These are phyloP conservation scores for Ephestia elutella DNA, from an alignment of 1,140 invertebrate species.

Conservation along the genomic window DNA sequence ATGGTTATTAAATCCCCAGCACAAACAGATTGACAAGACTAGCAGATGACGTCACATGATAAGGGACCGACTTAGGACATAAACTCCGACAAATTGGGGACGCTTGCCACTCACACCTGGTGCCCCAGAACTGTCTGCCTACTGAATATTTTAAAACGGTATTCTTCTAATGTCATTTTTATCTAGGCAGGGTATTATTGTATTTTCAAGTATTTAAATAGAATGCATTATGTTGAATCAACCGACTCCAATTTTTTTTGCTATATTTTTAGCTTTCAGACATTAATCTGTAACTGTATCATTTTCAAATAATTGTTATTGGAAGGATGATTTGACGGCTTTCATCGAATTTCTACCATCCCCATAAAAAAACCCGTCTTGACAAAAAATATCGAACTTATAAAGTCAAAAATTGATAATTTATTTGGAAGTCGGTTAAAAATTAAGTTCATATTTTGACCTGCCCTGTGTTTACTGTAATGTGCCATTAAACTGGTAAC, in stretches of 20 bases:
- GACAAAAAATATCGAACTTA: too few species aligned
- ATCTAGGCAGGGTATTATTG: too few species aligned
- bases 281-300: too few species aligned
- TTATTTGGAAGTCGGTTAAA: background rate
- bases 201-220: too few species aligned
- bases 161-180: background rate
- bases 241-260: too few species aligned
- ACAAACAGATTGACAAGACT: slow-evolving; percentile 6
- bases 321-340: too few species aligned
- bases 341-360: too few species aligned
- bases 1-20: background rate
- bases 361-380: too few species aligned
- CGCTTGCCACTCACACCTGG: slow-evolving; percentile 6
- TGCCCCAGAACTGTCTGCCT: background rate
- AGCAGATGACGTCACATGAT: slow-evolving; percentile 9
- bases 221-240: too few species aligned
- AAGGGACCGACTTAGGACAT: slow-evolving; percentile 9
- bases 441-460: background rate
- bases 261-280: too few species aligned
- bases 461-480: slow-evolving; percentile 2
- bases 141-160: background rate
- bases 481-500: slow-evolving; percentile 4
- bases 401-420: too few species aligned
- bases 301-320: too few species aligned
- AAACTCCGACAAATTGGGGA: slow-evolving; percentile 9